Conservation (phyloP, 2,797 vertebrate genomes). For the Sus cebifrons region DNA sequence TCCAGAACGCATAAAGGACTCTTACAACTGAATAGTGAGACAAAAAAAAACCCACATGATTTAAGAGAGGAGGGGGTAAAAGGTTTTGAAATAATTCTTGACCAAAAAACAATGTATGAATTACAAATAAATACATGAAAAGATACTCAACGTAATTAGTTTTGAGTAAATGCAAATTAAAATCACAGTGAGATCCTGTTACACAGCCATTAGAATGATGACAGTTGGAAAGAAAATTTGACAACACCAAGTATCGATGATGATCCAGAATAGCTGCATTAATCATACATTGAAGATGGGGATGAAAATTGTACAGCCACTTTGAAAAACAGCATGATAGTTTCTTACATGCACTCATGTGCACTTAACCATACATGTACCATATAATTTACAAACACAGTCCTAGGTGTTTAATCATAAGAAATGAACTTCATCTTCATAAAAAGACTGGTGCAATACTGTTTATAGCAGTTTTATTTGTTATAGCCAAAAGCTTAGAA, state of each 20-base stretch:
- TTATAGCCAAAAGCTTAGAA: neutral
- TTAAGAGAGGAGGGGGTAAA: neutral
- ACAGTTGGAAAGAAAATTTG: constrained; percentile 3
- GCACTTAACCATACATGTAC: neutral
- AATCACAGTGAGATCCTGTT: neutral
- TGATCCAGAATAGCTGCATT: neutral
- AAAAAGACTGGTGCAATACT: neutral
- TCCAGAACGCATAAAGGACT: neutral
- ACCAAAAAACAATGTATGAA: neutral
- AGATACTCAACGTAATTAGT: neutral
- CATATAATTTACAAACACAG: neutral
- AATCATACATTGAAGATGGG: neutral
- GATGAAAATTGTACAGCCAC: neutral
- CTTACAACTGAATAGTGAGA: neutral
- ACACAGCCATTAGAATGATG: neutral
- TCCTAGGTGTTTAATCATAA: neutral
- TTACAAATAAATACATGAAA: neutral
- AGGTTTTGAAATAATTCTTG: neutral
- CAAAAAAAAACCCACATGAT: neutral
- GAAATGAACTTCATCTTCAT: neutral
- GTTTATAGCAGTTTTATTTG: neutral
- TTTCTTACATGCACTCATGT: neutral
- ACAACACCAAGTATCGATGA: neutral
- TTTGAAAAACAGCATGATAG: neutral
- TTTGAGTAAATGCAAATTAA: neutral